Evolutionary conservation across 2,888 invertebrate genomes (phyloP).

Genomic region (Epistrophe eligans): DNA sequence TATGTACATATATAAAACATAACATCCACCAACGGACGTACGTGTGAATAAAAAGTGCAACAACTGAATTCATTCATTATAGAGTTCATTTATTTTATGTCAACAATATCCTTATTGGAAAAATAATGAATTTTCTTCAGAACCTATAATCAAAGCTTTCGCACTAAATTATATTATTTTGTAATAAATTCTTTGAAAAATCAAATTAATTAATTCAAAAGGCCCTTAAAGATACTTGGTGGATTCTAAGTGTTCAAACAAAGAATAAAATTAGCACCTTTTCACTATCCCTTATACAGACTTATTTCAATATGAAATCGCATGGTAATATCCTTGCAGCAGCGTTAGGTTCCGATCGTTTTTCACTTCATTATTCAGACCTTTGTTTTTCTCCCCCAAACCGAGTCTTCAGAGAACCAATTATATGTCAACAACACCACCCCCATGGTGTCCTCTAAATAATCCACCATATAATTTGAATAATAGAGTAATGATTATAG

Average conservation of each 20-base stretch:
- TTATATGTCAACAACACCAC: slow-evolving; percentile 16
- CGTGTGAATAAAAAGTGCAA: neutral
- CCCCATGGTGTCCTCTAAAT: slow-evolving; percentile 18
- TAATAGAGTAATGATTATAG: slow-evolving; percentile 36
- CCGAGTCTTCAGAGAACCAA: neutral
- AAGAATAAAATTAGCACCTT: slow-evolving; percentile 33
- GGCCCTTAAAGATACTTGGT: neutral
- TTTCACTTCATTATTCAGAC: slow-evolving; percentile 48
- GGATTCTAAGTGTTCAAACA: neutral
- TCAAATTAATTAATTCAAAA: neutral
- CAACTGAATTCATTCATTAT: neutral
- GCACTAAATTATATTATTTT: neutral
- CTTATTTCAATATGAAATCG: neutral
- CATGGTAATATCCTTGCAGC: slow-evolving; percentile 16
- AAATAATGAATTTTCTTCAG: neutral
- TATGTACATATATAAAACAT: neutral
- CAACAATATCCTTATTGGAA: neutral
- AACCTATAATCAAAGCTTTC: too few species aligned
- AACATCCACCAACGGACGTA: neutral
- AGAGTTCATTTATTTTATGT: neutral
- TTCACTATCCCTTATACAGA: slow-evolving; percentile 4
- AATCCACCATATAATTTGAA: slow-evolving; percentile 37
- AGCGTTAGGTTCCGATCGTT: slow-evolving; percentile 16
- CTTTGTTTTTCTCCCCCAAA: neutral
- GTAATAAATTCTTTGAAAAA: neutral